Base-by-base conservation (phyloP, 2,888 invertebrate species). In the Drosophila stalkeri region DNA sequence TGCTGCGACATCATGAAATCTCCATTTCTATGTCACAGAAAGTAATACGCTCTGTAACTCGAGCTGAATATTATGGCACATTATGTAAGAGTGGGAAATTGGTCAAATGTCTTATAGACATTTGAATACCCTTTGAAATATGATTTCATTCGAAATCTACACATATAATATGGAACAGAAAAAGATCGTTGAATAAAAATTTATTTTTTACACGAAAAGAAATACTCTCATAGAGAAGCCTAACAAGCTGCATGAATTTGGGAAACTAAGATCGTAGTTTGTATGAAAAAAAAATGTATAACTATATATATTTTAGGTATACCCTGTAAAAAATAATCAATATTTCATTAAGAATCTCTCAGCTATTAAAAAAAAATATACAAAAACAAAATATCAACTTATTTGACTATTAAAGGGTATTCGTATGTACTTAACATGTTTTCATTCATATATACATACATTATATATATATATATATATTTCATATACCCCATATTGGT, bases 1-100 rank as follows among this genome's bases (percentile, higher is more conserved):
- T 20, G 47, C 75, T 64, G 63, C 63, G 64, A 64, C 76, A 60
- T 52, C 35, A 64, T 67, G 18, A 59, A 61, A 63, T 80, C 44
- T 64, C 55, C 56, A 64, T 64, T 61, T 79, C 60, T 54, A 51
- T 64, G 64, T 59, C 56, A 49, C 47, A 72, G 64, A 47, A 72
- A 49, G 44, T 20, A 57, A 44, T 57, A 20, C 57, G 31, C 57
- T 4, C 44, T 44, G 57, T 33, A 43, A 49, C 27, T 37, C 6
- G 20, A 60, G 39, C 49, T 49, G 49, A 18, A 49, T 46, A 11
- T n/a, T 44, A 46, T 23, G 20, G 20, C 33, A 1, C 14, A 23
- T 54, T 54, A 54, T 54, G 39, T 16, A 54, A 39, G 37, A 12
- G 51, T 2, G 18, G 14, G 4, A 2, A 31, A n/a, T 31, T 1